Conservation (phyloP, 2,797 vertebrate species). For the Notolepis coatsorum region DNA sequence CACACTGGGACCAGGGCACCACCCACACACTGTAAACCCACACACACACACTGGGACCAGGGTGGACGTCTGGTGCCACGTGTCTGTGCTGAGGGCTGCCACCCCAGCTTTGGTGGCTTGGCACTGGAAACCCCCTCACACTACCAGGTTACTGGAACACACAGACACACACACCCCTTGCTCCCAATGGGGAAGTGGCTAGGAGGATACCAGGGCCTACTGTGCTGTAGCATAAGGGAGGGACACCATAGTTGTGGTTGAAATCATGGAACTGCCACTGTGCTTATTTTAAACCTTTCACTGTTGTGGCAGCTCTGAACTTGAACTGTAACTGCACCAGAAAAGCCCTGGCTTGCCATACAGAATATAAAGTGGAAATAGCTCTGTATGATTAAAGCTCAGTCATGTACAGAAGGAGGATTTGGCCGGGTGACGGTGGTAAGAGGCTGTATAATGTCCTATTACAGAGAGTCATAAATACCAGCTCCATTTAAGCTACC, state of each 20-base stretch:
- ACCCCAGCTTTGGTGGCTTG: slow-evolving; percentile 1
- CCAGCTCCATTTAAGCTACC: slow-evolving; percentile 11
- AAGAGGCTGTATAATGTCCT: slow-evolving; percentile 60
- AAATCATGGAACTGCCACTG: slow-evolving; percentile 29
- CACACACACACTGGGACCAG: neutral
- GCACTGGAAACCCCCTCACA: slow-evolving; percentile 7
- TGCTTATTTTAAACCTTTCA: slow-evolving; percentile 56
- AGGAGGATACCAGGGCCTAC: slow-evolving; percentile 30
- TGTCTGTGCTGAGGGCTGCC: slow-evolving; percentile 32
- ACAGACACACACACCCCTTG: neutral
- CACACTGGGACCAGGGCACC: slow-evolving; percentile 4
- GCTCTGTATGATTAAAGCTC: slow-evolving; percentile 61
- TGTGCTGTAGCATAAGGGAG: slow-evolving; percentile 19
- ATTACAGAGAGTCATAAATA: slow-evolving; percentile 36
- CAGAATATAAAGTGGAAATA: slow-evolving; percentile 67
- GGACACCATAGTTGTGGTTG: slow-evolving; percentile 39
- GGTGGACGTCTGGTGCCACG: slow-evolving; percentile 2
- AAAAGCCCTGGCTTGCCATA: slow-evolving; percentile 62
- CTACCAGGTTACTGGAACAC: neutral
- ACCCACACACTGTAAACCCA: slow-evolving; percentile 26
- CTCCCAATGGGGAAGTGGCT: slow-evolving; percentile 19
- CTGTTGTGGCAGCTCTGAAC: slow-evolving; percentile 62
- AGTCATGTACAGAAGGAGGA: slow-evolving; percentile 54
- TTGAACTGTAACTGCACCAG: slow-evolving; percentile 50
- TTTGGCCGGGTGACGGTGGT: slow-evolving; percentile 53